phyloP scores from a whole-genome alignment of 1,140 invertebrate genomes.

The Goniozus legneri region DNA sequence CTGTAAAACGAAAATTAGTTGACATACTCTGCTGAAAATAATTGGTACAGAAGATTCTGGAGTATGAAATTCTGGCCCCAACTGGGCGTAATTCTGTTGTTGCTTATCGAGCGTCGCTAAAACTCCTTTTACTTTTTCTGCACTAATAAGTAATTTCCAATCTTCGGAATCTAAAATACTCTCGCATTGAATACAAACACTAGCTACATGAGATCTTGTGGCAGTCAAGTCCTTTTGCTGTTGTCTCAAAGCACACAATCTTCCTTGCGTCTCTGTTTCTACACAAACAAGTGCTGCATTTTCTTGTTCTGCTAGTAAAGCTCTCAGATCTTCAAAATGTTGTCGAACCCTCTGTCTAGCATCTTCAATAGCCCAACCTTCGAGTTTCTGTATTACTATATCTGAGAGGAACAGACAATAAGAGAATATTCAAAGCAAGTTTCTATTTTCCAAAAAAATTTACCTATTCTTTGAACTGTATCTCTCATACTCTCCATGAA shows the following conservation, averaged over 20 bases:
- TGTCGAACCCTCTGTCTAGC: slow-evolving; percentile 52
- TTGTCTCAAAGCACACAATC: slow-evolving; percentile 58
- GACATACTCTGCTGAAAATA: slow-evolving; percentile 61
- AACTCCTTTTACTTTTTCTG: slow-evolving; percentile 56
- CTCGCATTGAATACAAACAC: slow-evolving; percentile 60
- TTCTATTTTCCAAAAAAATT: slow-evolving; percentile 6
- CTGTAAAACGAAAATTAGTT: background rate
- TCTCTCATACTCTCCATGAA: slow-evolving; percentile 62
- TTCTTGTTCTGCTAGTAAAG: slow-evolving; percentile 58
- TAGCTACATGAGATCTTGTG: slow-evolving; percentile 58
- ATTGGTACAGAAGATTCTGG: slow-evolving; percentile 62
- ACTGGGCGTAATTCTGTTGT: slow-evolving; percentile 60
- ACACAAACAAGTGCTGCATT: slow-evolving; percentile 58
- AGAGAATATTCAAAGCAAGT: background rate
- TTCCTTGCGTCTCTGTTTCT: slow-evolving; percentile 59
- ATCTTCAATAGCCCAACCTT: slow-evolving; percentile 41
- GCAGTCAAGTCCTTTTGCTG: slow-evolving; percentile 60
- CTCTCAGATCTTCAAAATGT: slow-evolving; percentile 59
- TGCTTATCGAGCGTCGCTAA: slow-evolving; percentile 59
- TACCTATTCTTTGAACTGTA: slow-evolving; percentile 55
- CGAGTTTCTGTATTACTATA: slow-evolving; percentile 45
- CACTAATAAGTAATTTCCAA: slow-evolving; percentile 55
- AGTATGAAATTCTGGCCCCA: slow-evolving; percentile 57
- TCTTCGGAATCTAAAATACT: slow-evolving; percentile 59
- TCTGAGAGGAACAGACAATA: no score